Percentiles rank a stretch among this genome's conserved stretches.
Evolutionary conservation across 2,113 vertebrate species (phyloP).

Genomic region (Platysteira castanea): DNA sequence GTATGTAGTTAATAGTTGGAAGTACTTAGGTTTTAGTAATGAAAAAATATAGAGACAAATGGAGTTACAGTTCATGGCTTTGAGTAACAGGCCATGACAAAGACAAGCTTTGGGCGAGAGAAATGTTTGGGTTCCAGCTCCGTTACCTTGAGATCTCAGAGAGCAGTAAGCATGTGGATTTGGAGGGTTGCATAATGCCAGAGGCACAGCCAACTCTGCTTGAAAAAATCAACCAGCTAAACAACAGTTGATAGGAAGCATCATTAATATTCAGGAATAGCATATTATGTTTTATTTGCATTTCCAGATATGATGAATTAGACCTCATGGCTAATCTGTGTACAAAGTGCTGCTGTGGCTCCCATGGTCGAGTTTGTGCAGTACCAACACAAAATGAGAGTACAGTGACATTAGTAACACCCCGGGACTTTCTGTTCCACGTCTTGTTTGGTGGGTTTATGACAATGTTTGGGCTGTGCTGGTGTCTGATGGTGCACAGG

Average conservation of each 20-base stretch:
- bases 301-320: neutral
- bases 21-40: neutral
- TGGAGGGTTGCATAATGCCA: slow-evolving; percentile 23
- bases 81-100: neutral
- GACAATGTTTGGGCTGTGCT: neutral
- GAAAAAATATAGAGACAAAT: neutral
- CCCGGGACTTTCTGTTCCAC: neutral
- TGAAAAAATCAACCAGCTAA: neutral
- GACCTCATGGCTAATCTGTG: neutral
- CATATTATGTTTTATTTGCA: neutral
- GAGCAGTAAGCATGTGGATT: neutral
- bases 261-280: neutral
- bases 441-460: neutral
- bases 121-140: neutral
- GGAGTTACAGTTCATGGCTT: neutral
- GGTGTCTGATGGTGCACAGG: neutral
- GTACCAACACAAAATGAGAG: neutral
- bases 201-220: neutral
- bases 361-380: neutral
- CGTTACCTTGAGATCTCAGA: neutral
- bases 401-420: neutral
- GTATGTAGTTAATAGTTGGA: neutral
- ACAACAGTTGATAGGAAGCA: neutral
- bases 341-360: neutral
- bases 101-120: neutral